Evolutionary conservation across 1,140 invertebrate genomes (phyloP).

Genomic region (Drosophila subobscura): DNA sequence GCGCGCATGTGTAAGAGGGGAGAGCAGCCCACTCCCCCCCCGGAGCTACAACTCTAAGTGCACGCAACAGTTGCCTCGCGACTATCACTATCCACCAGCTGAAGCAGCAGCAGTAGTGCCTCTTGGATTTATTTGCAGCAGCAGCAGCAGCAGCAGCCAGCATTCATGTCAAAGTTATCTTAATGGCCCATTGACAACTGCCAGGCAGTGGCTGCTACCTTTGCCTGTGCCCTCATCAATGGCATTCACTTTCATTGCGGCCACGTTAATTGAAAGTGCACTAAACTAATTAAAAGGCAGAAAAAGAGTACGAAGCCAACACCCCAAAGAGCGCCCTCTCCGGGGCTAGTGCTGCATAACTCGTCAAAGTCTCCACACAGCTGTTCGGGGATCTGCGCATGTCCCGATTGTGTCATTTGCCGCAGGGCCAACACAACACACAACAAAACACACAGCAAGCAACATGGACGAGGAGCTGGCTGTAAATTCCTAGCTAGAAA

Average conservation of each 20-base stretch:
- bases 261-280: slow-evolving; percentile 52
- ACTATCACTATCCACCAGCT: slow-evolving; percentile 66
- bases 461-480: slow-evolving; percentile 7
- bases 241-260: slow-evolving; percentile 64
- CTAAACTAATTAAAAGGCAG: slow-evolving; percentile 29
- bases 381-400: slow-evolving; percentile 74
- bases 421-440: slow-evolving; percentile 11
- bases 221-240: slow-evolving; percentile 53
- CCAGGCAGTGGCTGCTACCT: neutral
- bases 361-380: slow-evolving; percentile 61
- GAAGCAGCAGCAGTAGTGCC: slow-evolving; percentile 7
- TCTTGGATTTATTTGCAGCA: slow-evolving; percentile 61
- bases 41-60: slow-evolving; percentile 2
- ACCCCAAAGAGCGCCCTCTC: neutral
- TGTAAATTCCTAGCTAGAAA: slow-evolving; percentile 8
- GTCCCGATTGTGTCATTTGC: slow-evolving; percentile 78
- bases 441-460: neutral
- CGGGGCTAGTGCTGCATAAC: slow-evolving; percentile 9
- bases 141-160: slow-evolving; percentile 43
- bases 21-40: neutral
- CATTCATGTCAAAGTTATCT: slow-evolving; percentile 23
- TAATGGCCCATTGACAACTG: slow-evolving; percentile 67
- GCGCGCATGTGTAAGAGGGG: slow-evolving; percentile 62
- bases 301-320: neutral
- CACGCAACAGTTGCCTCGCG: slow-evolving; percentile 68